phyloP scores from a whole-genome alignment of 2,888 invertebrate species.

The Notodonta ziczac region DNA sequence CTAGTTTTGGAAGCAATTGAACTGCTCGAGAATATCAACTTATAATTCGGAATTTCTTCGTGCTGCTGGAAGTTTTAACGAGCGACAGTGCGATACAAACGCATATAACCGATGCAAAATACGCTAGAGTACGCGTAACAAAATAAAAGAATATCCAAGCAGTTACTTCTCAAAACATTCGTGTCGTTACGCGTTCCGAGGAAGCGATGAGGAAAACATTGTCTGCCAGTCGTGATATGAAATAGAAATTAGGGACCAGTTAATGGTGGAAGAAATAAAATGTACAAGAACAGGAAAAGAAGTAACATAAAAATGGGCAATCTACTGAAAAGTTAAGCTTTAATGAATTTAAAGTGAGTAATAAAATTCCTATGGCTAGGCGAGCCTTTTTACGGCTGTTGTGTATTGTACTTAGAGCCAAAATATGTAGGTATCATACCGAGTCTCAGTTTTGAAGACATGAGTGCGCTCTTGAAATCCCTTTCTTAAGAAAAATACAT shows the following conservation, averaged over 20 bases:
- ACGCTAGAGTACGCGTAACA: not conserved
- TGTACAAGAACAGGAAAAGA: slow-evolving; percentile 21
- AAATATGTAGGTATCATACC: no score
- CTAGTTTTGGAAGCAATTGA: not conserved
- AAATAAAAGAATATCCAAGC: slow-evolving; percentile 18
- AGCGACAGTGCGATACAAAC: not conserved
- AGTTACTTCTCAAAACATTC: slow-evolving; percentile 21
- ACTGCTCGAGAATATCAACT: not conserved
- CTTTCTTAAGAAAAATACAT: no score
- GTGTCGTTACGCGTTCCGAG: slow-evolving; percentile 25
- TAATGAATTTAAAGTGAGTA: no score
- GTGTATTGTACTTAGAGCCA: no score
- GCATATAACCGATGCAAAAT: not conserved
- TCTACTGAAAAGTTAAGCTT: no score
- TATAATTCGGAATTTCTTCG: not conserved
- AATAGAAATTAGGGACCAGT: slow-evolving; percentile 25
- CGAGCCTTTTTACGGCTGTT: no score
- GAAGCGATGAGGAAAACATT: slow-evolving; percentile 34
- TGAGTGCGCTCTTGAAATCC: no score
- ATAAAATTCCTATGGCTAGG: no score
- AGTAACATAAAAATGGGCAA: not conserved
- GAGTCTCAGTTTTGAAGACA: no score
- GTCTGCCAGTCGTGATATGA: slow-evolving; percentile 31
- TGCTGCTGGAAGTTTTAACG: not conserved
- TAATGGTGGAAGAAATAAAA: slow-evolving; percentile 30